Conservation (phyloP, 2,888 invertebrate genomes). For the Sclerodermus sp. region DNA sequence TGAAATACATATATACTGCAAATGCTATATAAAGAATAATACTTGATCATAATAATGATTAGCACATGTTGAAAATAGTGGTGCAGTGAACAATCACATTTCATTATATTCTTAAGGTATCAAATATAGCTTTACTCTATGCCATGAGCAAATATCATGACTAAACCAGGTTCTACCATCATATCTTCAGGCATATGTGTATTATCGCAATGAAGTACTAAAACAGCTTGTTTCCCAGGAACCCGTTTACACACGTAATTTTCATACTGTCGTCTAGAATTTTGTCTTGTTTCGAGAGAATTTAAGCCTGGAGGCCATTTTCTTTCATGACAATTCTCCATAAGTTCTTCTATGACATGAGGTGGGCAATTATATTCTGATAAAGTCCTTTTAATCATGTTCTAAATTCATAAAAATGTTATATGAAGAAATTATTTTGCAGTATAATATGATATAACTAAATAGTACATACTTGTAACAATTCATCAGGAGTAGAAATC, state of each 20-base stretch:
- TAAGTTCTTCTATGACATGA: constrained; percentile 89
- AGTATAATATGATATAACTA: neutral
- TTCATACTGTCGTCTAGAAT: constrained; percentile 90
- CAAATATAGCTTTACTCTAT: constrained; percentile 66
- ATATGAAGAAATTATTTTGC: no score
- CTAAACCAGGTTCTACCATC: constrained; percentile 93
- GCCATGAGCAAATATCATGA: constrained; percentile 98
- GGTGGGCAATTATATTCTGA: constrained; percentile 93
- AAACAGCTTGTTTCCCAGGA: constrained; percentile 93
- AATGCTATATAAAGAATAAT: no score
- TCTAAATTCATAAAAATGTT: constrained; percentile 60
- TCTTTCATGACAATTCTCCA: constrained; percentile 96
- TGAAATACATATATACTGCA: neutral
- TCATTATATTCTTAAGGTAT: no score
- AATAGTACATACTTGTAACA: constrained; percentile 70
- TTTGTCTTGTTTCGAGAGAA: constrained; percentile 90
- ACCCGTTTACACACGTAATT: constrained; percentile 93
- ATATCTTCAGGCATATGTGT: constrained; percentile 93
- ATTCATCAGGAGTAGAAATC: constrained; percentile 97
- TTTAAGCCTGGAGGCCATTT: constrained; percentile 93
- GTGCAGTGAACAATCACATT: no score
- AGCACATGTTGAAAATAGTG: no score
- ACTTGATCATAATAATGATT: no score
- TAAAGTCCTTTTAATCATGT: constrained; percentile 90
- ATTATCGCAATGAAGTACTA: constrained; percentile 93